Percentiles rank a stretch among this genome's conserved stretches.
Evolutionary conservation across 1,140 invertebrate genomes (phyloP).

Genomic region (Drosophila navojoa): DNA sequence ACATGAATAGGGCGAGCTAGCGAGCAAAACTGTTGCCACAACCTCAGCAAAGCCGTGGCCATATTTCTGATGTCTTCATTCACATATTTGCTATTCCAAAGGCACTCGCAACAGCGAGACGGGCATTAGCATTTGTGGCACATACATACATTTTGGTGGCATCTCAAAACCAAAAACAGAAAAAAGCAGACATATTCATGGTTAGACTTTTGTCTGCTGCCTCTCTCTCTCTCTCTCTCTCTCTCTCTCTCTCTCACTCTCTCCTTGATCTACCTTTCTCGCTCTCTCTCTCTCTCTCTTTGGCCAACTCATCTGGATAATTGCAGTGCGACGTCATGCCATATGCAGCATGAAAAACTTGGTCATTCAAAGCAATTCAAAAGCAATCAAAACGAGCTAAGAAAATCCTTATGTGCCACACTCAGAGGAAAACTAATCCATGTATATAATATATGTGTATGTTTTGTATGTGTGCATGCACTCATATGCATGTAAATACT

Average conservation of each 20-base stretch:
- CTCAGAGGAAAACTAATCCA: no score
- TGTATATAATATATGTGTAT: no score
- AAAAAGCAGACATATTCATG: slow-evolving; percentile 19
- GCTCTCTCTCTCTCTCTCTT: no score
- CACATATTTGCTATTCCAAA: slow-evolving; percentile 17
- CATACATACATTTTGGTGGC: slow-evolving; percentile 6
- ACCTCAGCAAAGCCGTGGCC: slow-evolving; percentile 17
- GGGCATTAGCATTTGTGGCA: slow-evolving; percentile 1
- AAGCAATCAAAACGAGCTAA: slow-evolving; percentile 19
- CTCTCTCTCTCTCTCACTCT: no score
- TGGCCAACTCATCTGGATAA: slow-evolving; percentile 30
- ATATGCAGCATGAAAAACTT: slow-evolving; percentile 14
- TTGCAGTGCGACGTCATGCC: slow-evolving; percentile 6
- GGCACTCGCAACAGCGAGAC: background rate
- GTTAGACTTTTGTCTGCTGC: slow-evolving; percentile 12
- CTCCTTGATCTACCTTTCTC: no score
- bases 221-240: background rate
- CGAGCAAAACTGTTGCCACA: background rate
- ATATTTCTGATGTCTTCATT: slow-evolving; percentile 23
- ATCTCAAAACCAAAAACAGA: slow-evolving; percentile 15
- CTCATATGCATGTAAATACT: no score
- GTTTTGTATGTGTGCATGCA: no score
- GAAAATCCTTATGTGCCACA: background rate
- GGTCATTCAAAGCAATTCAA: slow-evolving; percentile 12
- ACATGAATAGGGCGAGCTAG: slow-evolving; percentile 19